phyloP scores from a whole-genome alignment of 2,113 vertebrate genomes.

The Hepsetus odoe region DNA sequence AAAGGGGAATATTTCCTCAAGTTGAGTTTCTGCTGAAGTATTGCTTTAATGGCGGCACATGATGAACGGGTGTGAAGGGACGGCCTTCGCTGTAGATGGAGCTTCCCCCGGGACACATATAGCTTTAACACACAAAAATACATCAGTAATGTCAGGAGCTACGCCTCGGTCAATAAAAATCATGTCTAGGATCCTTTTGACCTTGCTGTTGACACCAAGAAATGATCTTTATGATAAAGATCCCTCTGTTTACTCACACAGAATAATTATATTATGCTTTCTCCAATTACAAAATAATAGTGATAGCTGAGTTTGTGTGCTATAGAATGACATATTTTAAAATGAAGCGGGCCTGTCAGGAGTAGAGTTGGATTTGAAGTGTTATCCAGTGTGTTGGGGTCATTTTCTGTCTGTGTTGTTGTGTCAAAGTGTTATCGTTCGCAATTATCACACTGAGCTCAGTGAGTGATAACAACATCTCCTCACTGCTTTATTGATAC shows the following conservation, averaged over 20 bases:
- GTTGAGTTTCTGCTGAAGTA: background rate
- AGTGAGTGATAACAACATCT: constrained; percentile 15
- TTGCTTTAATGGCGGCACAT: background rate
- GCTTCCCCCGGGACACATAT: constrained; percentile 47
- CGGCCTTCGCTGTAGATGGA: constrained; percentile 45
- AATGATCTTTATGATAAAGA: background rate
- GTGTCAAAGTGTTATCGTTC: background rate
- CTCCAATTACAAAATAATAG: background rate
- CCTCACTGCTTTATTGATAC: constrained; percentile 7
- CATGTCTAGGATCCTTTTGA: background rate
- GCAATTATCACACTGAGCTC: constrained; percentile 7
- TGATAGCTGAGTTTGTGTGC: background rate
- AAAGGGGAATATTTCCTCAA: no score
- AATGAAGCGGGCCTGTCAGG: background rate
- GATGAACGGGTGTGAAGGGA: constrained; percentile 24
- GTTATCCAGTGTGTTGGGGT: background rate
- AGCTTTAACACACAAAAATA: constrained; percentile 9
- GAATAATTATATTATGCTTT: background rate
- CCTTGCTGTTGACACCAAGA: background rate
- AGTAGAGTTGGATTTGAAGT: background rate
- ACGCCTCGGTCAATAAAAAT: background rate
- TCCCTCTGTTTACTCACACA: background rate
- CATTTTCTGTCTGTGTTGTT: background rate
- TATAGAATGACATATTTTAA: background rate
- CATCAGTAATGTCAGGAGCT: background rate